These are phyloP conservation scores for human (Homo sapiens) DNA, from an alignment of 2,113 vertebrate species.

Conservation along the genomic window GRCh38 chr12:86699001-86699500, in stretches of 20 bases:
- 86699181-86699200: constrained; percentile 68
- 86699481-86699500: neutral
- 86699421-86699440: neutral
- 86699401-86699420: neutral
- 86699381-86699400: constrained; percentile 18
- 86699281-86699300: constrained; percentile 48
- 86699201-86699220: constrained; percentile 70
- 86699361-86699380: neutral
- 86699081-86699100: constrained; percentile 61
- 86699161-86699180: constrained; percentile 52
- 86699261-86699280: constrained; percentile 44
- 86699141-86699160: constrained; percentile 70
- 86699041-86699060: constrained; percentile 74
- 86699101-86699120: constrained; percentile 52
- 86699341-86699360: neutral
- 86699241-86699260: constrained; percentile 39
- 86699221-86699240: constrained; percentile 62
- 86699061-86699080: constrained; percentile 71
- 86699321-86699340: neutral
- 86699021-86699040: constrained; percentile 74
- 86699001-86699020: constrained; percentile 60
- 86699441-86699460: neutral
- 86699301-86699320: constrained; percentile 27
- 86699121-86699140: constrained; percentile 67
- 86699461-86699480: neutral